Base-by-base conservation (phyloP, 2,797 vertebrate genomes). In the Paramormyrops hopkinsi region DNA sequence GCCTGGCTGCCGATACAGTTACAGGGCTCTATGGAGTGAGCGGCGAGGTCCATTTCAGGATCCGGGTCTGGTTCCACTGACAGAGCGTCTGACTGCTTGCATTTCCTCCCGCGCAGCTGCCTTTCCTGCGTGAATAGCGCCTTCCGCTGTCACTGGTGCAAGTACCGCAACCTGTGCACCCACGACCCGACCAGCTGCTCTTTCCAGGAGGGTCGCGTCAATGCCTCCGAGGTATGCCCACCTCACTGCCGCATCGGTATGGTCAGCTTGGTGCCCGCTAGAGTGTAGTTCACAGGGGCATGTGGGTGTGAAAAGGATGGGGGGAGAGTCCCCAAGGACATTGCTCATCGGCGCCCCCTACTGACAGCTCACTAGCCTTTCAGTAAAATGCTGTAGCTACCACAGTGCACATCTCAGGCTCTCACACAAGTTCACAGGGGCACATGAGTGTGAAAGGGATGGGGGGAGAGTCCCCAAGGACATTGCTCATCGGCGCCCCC, bases 121-220 rank as follows among this genome's bases (percentile, higher is more conserved):
- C 96, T 99, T 92, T 99, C 98, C 17, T 99, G 98, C 65, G 98
- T 99, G 93, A 99, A 97, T 94, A 99, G 98, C 37, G 97, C 97
- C 86, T 99, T 99, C 95, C 98, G 96, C 92, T 99, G 98, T 95
- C 98, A 99, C 92, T 99, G 99, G 99, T 99, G 99, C 96, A 99
- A 99, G 93, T 99, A 99, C 94, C 96, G 98, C 69, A 98, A 99
- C 95, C 95, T 99, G 90, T 99, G 99, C 90, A 99, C 99, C 44
- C 99, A 99, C 0, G 98, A 99, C 94, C 99, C 98, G 62, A 98
- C 97, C 93, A 99, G 97, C 90, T 99, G 99, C 92, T 99, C 99
- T 90, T 99, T 99, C 93, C 99, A 99, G 93, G 99, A 99, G 94
- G 99, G 99, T 89, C 95, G 98, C 33, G 98, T 99, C 95, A 99